Base-by-base conservation (phyloP, 2,888 invertebrate genomes). In the Tetranychus truncatus region DNA sequence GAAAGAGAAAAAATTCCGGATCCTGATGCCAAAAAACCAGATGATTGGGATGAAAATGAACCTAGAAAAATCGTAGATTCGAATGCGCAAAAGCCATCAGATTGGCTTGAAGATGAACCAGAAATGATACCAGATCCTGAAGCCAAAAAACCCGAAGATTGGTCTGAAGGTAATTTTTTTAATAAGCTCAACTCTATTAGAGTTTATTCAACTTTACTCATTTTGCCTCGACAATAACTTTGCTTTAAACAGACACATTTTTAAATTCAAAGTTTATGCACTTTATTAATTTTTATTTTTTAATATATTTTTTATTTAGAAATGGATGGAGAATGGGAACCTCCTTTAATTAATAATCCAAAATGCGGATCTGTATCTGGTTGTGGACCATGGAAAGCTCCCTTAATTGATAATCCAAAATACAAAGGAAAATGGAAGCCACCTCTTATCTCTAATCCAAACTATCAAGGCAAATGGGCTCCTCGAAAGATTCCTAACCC, bases 251-350 rank as follows among this genome's bases (percentile, higher is more conserved):
- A 34, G 4, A 34, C 34, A 34, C 4, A 34, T 34, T 34, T 34
- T 34, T 3, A 34, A 34, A 34, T 34, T 34, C 3, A 34, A 34
- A 34, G 34, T 4, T 69, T 21, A 69, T 69, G 20, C 20, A 45
- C n/a, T 18, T 71, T 45, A 20, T 7, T 69, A 45, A 34, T 65
- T 74, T 24, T 55, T 1, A 8, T 45, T 9, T 20, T 44, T 65
- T 55, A 11, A 45, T 74, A 76, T 44, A 75, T 76, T 74, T 73
- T 74, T 76, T 85, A 86, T 95, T 97, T 89, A 21, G 95, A 96
- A 79, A 97, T 97, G 90, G 99, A 99, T 84, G 99, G 99, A 1
- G 91, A 91, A 81, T 99, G 97, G 97, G 97, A 97, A 83, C 89
- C 97, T 6, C 93, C 96, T 0, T 85, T 92, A 75, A 88, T 96